These are phyloP conservation scores for Thymelicus sylvestris DNA, from an alignment of 2,888 invertebrate genomes.

Conservation along the genomic window DNA sequence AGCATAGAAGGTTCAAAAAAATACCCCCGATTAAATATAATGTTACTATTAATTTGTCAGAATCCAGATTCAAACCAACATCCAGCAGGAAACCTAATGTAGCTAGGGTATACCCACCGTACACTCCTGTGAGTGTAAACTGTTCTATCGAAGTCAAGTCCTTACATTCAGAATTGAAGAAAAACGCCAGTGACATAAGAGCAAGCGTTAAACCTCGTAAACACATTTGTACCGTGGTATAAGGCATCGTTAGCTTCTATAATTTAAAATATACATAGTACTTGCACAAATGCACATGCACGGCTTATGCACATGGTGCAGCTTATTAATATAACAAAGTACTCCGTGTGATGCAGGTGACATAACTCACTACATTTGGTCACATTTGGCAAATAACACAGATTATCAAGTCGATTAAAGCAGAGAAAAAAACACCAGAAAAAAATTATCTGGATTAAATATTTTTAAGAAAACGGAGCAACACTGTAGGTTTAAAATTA, in stretches of 20 bases:
- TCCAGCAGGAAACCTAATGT: slow-evolving; percentile 62
- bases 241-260: slow-evolving; percentile 47
- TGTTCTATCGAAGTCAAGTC: slow-evolving; percentile 47
- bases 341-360: no score
- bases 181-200: slow-evolving; percentile 54
- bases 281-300: no score
- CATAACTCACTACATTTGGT: no score
- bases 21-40: slow-evolving; percentile 51
- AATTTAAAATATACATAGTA: not conserved
- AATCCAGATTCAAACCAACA: slow-evolving; percentile 50
- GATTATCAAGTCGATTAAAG: no score
- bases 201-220: slow-evolving; percentile 55
- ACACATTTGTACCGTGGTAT: slow-evolving; percentile 56
- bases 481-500: no score
- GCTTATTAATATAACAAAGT: no score
- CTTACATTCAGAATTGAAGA: slow-evolving; percentile 55
- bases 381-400: no score
- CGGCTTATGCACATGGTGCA: no score
- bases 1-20: slow-evolving; percentile 49
- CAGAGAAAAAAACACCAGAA: no score
- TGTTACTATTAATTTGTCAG: slow-evolving; percentile 51
- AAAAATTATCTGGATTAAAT: no score
- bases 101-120: slow-evolving; percentile 55
- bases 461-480: no score
- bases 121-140: slow-evolving; percentile 61